Percentiles rank a stretch among this genome's conserved stretches.
Conservation (phyloP, 2,888 invertebrate species). For the Aquatica leii region DNA sequence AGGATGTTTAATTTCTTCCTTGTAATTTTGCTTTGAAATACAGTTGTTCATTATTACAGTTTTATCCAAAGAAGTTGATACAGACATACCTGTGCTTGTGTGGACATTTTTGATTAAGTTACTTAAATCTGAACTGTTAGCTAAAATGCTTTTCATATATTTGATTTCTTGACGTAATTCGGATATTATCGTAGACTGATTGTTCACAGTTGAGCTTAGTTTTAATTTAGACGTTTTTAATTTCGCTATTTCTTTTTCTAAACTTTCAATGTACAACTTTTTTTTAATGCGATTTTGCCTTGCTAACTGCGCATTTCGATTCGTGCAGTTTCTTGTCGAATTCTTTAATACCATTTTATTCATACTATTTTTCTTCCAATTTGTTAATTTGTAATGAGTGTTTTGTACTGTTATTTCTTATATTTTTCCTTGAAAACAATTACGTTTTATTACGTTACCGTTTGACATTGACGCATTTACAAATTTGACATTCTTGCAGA, state of each 20-base stretch:
- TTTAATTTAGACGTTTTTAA: constrained; percentile 62
- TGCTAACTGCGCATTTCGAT: constrained; percentile 69
- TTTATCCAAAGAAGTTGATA: constrained; percentile 54
- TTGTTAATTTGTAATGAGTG: no score
- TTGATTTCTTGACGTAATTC: constrained; percentile 64
- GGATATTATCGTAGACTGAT: constrained; percentile 61
- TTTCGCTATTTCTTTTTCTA: constrained; percentile 63
- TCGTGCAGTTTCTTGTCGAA: constrained; percentile 55
- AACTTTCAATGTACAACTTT: constrained; percentile 66
- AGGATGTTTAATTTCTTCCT: constrained; percentile 40
- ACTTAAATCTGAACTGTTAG: constrained; percentile 64
- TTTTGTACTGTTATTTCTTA: no score
- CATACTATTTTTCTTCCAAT: constrained; percentile 49
- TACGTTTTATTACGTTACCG: no score
- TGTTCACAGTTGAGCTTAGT: constrained; percentile 59
- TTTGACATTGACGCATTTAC: no score
- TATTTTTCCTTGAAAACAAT: no score
- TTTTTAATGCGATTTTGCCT: constrained; percentile 69
- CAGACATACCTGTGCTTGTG: constrained; percentile 55
- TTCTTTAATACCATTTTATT: no score
- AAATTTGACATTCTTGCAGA: no score
- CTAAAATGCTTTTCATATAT: constrained; percentile 65
- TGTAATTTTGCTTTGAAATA: constrained; percentile 34
- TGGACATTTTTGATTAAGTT: constrained; percentile 62
- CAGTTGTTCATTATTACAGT: constrained; percentile 37